Evolutionary conservation across 2,113 vertebrate species (phyloP).

Genomic region (Forbesichthys papilliferus): DNA sequence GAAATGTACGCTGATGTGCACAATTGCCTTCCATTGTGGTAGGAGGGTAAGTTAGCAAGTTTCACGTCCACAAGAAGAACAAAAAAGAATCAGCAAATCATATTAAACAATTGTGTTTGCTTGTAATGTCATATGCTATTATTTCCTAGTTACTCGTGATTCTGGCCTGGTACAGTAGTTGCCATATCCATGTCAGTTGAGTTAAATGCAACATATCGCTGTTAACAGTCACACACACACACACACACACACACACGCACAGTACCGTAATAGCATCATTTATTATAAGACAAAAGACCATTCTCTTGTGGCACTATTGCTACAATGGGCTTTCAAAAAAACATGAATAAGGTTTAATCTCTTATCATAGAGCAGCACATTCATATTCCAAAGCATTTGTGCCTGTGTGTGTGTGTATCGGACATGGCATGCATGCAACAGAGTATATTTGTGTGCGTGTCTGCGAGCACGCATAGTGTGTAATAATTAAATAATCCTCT

Average conservation of each 20-base stretch:
- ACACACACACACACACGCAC: not conserved
- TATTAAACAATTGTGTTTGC: too few species aligned
- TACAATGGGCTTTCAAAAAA: conserved; percentile 41
- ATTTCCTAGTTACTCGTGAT: too few species aligned
- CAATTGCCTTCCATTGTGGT: too few species aligned
- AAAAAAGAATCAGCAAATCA: too few species aligned
- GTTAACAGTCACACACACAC: conserved; percentile 3
- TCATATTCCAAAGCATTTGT: conserved; percentile 36
- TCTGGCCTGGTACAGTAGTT: too few species aligned
- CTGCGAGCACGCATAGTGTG: not conserved
- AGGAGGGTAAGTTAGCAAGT: too few species aligned
- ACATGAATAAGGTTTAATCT: conserved; percentile 46
- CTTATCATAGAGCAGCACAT: conserved; percentile 39
- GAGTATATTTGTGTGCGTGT: not conserved
- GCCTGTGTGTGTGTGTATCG: not conserved
- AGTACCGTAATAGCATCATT: conserved; percentile 23
- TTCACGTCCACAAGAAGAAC: too few species aligned
- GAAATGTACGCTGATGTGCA: too few species aligned
- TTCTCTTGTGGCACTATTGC: conserved; percentile 13
- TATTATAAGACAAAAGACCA: conserved; percentile 35
- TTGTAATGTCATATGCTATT: too few species aligned
- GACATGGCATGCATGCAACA: not conserved
- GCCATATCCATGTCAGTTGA: too few species aligned
- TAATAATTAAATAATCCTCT: conserved; percentile 23
- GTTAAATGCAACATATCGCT: too few species aligned